phyloP scores from a whole-genome alignment of 2,888 invertebrate genomes.

The Dastarcus helophoroides region DNA sequence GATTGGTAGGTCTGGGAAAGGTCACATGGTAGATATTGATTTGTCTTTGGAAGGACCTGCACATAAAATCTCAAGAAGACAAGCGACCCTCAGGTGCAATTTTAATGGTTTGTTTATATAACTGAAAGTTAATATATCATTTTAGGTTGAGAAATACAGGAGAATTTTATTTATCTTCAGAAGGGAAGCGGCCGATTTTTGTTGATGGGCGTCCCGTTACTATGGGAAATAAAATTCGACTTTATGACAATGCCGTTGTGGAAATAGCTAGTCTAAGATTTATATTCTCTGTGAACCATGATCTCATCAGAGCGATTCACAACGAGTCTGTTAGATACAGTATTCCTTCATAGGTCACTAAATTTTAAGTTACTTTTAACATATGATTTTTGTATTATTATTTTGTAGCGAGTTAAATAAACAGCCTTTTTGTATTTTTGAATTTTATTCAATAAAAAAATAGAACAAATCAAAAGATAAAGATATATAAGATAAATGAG shows the following conservation, averaged over 20 bases:
- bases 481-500: too few species aligned
- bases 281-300: constrained; percentile 87
- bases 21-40: constrained; percentile 86
- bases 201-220: constrained; percentile 87
- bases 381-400: too few species aligned
- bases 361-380: too few species aligned
- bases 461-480: too few species aligned
- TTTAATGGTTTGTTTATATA: too few species aligned
- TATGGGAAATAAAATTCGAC: constrained; percentile 76
- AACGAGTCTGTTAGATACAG: constrained; percentile 79
- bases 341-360: constrained; percentile 40
- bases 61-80: constrained; percentile 84
- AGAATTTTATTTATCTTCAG: constrained; percentile 89
- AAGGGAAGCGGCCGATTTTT: constrained; percentile 88
- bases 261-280: constrained; percentile 90
- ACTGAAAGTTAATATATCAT: too few species aligned
- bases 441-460: too few species aligned
- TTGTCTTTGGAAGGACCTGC: constrained; percentile 88
- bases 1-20: constrained; percentile 80
- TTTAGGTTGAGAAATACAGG: constrained; percentile 74
- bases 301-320: constrained; percentile 77
- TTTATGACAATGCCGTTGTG: constrained; percentile 88
- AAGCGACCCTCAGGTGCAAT: constrained; percentile 80
- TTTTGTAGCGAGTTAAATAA: too few species aligned
- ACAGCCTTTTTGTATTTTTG: too few species aligned